Conservation (phyloP, 2,797 vertebrate genomes). For the Erithacus rubecula region DNA sequence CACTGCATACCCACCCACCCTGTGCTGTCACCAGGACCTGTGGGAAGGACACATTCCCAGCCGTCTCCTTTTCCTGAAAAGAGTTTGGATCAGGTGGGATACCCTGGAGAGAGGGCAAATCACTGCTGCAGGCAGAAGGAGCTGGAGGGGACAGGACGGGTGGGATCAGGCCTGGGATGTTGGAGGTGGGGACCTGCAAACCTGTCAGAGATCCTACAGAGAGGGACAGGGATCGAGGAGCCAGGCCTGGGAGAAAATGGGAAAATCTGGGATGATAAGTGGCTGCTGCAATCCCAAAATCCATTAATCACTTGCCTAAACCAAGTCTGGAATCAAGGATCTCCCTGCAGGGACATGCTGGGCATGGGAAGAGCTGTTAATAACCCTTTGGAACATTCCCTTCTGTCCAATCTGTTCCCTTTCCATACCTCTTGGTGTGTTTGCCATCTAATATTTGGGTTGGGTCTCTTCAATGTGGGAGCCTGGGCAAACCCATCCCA, state of each 20-base stretch:
- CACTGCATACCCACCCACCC: background rate
- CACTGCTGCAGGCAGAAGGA: background rate
- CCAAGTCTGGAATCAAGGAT: background rate
- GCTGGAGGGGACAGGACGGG: background rate
- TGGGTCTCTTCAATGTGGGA: background rate
- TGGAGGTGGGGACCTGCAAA: background rate
- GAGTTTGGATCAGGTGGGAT: background rate
- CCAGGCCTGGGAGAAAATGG: background rate
- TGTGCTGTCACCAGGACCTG: background rate
- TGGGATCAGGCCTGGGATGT: background rate
- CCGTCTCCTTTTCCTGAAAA: background rate
- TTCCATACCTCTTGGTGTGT: background rate
- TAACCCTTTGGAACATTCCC: background rate
- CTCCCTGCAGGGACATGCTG: background rate
- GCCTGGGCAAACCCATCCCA: background rate
- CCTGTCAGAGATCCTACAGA: background rate
- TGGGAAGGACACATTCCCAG: background rate
- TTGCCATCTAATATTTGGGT: background rate
- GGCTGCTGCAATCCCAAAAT: background rate
- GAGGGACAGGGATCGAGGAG: background rate
- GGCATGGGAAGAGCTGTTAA: background rate
- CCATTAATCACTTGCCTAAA: background rate
- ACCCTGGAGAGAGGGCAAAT: accelerated
- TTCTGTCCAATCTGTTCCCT: background rate
- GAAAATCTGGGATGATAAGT: background rate